phyloP scores from a whole-genome alignment of 2,888 invertebrate genomes.

The Rotaria macrura region DNA sequence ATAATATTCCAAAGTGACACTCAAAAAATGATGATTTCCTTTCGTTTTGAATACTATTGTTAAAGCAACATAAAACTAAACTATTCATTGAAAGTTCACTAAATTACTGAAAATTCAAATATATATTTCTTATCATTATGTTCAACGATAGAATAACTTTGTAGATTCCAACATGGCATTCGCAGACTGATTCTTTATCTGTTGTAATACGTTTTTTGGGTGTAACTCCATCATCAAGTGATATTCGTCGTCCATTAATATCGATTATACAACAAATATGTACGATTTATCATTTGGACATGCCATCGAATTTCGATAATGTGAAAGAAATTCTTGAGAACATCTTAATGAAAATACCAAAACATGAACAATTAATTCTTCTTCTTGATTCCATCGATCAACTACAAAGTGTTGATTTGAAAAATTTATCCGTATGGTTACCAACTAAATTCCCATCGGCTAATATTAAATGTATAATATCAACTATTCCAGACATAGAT shows the following conservation, averaged over 20 bases:
- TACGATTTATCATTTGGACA: neutral
- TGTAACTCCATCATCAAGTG: neutral
- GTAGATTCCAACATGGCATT: neutral
- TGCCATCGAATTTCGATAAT: neutral
- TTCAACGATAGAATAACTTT: neutral
- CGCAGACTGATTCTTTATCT: neutral
- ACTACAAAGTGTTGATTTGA: neutral
- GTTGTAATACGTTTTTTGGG: neutral
- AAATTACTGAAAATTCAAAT: no score
- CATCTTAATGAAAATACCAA: neutral
- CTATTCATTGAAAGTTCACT: no score
- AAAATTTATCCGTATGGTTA: neutral
- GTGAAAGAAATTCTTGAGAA: neutral
- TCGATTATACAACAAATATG: neutral
- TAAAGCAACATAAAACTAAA: no score
- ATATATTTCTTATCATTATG: no score
- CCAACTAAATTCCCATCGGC: neutral
- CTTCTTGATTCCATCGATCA: slow-evolving; percentile 16
- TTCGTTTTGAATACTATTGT: no score
- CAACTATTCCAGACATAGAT: neutral
- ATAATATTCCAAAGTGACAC: no score
- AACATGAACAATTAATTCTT: neutral
- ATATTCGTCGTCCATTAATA: neutral
- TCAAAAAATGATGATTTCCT: no score
- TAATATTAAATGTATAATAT: neutral